Conservation (phyloP, 2,888 invertebrate genomes). For the Ditula angustiorana region DNA sequence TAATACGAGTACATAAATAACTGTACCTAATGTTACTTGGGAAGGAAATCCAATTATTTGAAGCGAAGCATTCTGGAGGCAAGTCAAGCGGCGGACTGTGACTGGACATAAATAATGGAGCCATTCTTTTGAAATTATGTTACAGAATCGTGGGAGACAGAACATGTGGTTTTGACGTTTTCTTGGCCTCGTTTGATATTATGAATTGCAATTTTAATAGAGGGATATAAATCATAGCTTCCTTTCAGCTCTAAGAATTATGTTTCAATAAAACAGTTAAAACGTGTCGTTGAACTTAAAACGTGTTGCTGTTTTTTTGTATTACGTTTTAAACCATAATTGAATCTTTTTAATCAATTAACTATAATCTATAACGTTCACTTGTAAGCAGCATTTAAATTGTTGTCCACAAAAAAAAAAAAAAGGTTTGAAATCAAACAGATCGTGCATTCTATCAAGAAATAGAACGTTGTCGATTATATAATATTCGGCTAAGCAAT, state of each 20-base stretch:
- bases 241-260: neutral
- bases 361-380: no score
- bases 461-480: no score
- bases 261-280: no score
- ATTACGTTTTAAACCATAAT: no score
- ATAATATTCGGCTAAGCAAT: neutral
- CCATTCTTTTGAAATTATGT: slow-evolving; percentile 52
- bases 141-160: slow-evolving; percentile 46
- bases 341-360: no score
- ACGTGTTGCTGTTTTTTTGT: no score
- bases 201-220: slow-evolving; percentile 12
- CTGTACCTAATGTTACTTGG: slow-evolving; percentile 25
- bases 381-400: no score
- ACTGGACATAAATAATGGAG: slow-evolving; percentile 52
- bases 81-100: slow-evolving; percentile 47
- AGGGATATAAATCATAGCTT: neutral
- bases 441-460: no score
- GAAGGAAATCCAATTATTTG: slow-evolving; percentile 47
- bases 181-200: slow-evolving; percentile 23
- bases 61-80: slow-evolving; percentile 43
- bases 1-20: slow-evolving; percentile 34
- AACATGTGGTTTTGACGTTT: slow-evolving; percentile 37
- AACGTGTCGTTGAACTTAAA: no score
- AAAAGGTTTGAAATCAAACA: no score
- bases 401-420: no score